Evolutionary conservation across 2,797 vertebrate species (phyloP), one percentile per base, ranked within the genome.

Genomic region (Molothrus aeneus): DNA sequence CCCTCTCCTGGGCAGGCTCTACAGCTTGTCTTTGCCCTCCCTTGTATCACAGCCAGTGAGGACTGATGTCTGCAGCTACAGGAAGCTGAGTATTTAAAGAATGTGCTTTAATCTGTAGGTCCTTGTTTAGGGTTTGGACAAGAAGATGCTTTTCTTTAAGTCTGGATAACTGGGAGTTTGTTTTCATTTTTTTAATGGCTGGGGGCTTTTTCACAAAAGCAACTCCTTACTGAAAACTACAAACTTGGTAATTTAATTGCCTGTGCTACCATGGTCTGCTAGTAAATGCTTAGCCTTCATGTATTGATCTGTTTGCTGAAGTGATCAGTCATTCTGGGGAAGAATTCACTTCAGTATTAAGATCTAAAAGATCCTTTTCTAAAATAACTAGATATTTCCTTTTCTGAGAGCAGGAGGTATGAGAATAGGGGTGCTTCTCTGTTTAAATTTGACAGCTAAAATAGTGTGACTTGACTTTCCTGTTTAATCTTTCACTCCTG

Each of bases 31-130:
- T 60, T 45, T 54, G 38, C 31, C 19, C 3, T 34, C 32, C 50
- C 15, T 29, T 3, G 1, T 0, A 0, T 13, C 38, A 38, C 9
- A 92, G 45, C 53, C 51, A 31, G 65, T 3, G 34, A 20, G 56
- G 47, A 31, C 66, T 56, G 48, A 36, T 54, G 65, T 38, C 56
- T 53, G 10, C 11, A 72, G 54, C 28, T 50, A 20, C 7, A 54
- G 68, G 60, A 78, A 90, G 38, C 34, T 36, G 21, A 42, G n/a
- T 10, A 9, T 45, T 25, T 70, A 45, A 64, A 88, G 34, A 38
- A 25, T 11, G 12, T 29, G 45, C 28, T 71, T 84, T 57, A 54
- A 61, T n/a, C n/a, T 82, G 24, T 36, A 70, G 5, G 24, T 31
- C 25, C 42, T 80, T 57, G 13, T 13, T 77, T 63, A 68, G 36